These are phyloP conservation scores for Eupleurogrammus muticus DNA, from an alignment of 2,797 vertebrate species.

Conservation along the genomic window DNA sequence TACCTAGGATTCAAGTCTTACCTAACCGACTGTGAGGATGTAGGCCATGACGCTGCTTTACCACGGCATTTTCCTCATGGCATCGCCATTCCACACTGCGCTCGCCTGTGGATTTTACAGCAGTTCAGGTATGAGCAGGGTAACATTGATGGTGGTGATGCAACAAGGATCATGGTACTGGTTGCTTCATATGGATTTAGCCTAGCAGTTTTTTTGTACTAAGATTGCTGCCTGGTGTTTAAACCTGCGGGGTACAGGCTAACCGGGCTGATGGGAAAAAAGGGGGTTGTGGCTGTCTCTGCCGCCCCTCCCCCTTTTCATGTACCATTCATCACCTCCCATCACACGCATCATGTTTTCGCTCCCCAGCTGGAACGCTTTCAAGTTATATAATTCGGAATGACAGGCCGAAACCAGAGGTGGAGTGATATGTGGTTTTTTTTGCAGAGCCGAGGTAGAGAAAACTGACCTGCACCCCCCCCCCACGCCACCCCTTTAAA, in stretches of 20 bases:
- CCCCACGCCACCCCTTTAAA: too few relatives aligned
- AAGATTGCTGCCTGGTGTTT: constrained; percentile 36
- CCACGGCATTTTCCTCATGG: constrained; percentile 5
- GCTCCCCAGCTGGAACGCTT: constrained; percentile 62
- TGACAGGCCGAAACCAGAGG: constrained; percentile 69
- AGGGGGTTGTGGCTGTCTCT: constrained; percentile 27
- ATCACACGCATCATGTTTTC: constrained; percentile 61
- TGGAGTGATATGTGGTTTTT: constrained; percentile 52
- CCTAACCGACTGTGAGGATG: constrained; percentile 45
- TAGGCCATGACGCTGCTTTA: constrained; percentile 45
- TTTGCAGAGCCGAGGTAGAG: constrained; percentile 55
- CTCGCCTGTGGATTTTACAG: constrained; percentile 32
- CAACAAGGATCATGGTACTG: constrained; percentile 21
- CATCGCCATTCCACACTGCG: neutral
- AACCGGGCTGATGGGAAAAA: constrained; percentile 18
- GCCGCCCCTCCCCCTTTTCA: constrained; percentile 20
- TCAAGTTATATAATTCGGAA: constrained; percentile 74
- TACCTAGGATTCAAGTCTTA: constrained; percentile 45
- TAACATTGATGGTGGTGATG: constrained; percentile 14
- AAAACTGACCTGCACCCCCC: constrained; percentile 44
- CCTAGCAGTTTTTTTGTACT: constrained; percentile 30
- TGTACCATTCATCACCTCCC: constrained; percentile 55
- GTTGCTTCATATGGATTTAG: constrained; percentile 18
- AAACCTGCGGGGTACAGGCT: constrained; percentile 41
- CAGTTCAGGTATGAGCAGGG: constrained; percentile 31